phyloP scores from a whole-genome alignment of 1,140 invertebrate genomes.

The Wiebesia pumilae region DNA sequence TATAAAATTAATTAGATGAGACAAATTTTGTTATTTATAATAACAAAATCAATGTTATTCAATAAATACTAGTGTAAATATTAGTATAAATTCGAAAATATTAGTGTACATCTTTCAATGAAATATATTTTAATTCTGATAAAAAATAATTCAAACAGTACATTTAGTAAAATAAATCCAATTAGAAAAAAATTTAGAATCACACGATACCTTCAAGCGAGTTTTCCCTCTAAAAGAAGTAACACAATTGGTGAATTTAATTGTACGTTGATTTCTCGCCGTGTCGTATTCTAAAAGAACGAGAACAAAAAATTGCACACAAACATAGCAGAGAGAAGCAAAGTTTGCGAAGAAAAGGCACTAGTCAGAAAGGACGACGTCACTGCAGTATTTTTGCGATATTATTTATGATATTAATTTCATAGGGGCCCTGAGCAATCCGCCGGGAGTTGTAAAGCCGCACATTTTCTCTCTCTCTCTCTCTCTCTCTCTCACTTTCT shows the following conservation, averaged over 20 bases:
- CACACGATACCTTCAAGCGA: background rate
- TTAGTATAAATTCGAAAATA: too few relatives aligned
- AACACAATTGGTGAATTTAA: slow-evolving; percentile 25
- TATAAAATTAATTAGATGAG: too few relatives aligned
- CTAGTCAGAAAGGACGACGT: slow-evolving; percentile 21
- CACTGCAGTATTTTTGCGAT: slow-evolving; percentile 70
- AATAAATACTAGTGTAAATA: too few relatives aligned
- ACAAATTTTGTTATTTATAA: too few relatives aligned
- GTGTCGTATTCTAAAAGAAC: slow-evolving; percentile 2
- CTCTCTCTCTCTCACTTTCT: slow-evolving; percentile 60
- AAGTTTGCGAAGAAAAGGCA: slow-evolving; percentile 38
- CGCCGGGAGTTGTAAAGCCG: slow-evolving; percentile 73
- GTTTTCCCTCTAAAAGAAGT: background rate
- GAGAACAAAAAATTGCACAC: slow-evolving; percentile 28
- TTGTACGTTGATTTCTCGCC: slow-evolving; percentile 3
- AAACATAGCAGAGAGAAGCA: slow-evolving; percentile 11
- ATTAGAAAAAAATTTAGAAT: background rate
- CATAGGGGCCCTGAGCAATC: slow-evolving; percentile 63
- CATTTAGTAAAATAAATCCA: background rate
- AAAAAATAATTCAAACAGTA: background rate
- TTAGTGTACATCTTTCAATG: too few relatives aligned
- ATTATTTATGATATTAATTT: slow-evolving; percentile 77
- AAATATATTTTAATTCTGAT: background rate
- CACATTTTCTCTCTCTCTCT: slow-evolving; percentile 50
- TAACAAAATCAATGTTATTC: too few relatives aligned